phyloP scores from a whole-genome alignment of 2,113 vertebrate genomes.

The Candoia aspera region DNA sequence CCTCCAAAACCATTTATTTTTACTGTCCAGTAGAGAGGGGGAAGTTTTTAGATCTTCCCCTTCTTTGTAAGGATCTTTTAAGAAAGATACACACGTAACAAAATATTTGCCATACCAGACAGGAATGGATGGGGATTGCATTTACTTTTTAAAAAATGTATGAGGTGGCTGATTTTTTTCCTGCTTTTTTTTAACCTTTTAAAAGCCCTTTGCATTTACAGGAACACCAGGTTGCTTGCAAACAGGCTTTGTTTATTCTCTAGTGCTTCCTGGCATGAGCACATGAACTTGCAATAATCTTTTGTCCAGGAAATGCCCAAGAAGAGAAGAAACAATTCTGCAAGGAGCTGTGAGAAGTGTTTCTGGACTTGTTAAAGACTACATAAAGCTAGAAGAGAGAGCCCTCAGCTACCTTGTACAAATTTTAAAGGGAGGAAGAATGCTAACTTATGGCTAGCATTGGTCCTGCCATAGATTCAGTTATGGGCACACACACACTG shows the following conservation, averaged over 20 bases:
- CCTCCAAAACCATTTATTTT: background rate
- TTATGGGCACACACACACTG: background rate
- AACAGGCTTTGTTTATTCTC: background rate
- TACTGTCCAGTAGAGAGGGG: background rate
- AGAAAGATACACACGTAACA: background rate
- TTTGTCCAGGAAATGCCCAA: background rate
- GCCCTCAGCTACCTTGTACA: background rate
- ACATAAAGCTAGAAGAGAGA: background rate
- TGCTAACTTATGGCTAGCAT: background rate
- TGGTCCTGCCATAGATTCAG: background rate
- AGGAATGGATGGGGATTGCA: background rate
- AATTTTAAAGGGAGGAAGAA: background rate
- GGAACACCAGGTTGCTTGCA: background rate
- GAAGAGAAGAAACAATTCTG: background rate
- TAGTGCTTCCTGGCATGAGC: background rate
- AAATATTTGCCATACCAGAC: background rate
- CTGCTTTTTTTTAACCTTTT: background rate
- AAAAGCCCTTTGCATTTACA: background rate
- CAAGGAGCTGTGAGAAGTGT: background rate
- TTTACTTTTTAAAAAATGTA: background rate
- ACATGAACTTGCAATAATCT: background rate
- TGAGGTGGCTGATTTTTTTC: background rate
- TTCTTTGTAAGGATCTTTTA: background rate
- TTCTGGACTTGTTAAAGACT: background rate
- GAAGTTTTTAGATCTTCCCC: background rate